Conservation (phyloP, 2,113 vertebrate species). For the Myodes glareolus region DNA sequence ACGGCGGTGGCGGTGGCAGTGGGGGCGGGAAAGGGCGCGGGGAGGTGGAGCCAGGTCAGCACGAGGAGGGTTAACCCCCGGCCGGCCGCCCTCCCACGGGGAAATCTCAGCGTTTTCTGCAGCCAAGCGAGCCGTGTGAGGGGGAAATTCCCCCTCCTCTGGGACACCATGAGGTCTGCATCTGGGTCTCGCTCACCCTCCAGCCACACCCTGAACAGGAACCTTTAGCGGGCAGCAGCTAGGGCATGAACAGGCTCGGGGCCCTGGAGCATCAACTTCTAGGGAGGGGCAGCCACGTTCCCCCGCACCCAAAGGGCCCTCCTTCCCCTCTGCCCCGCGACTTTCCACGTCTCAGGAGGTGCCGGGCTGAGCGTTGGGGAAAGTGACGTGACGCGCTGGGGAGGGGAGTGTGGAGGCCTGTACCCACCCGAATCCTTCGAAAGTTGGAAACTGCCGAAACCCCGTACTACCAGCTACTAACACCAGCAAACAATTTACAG, state of each 20-base stretch:
- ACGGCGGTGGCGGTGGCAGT: neutral
- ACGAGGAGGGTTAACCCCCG: conserved; percentile 67
- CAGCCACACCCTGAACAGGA: conserved; percentile 66
- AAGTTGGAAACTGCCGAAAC: conserved; percentile 53
- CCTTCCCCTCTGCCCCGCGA: neutral
- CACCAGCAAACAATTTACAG: neutral
- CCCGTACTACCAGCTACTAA: neutral
- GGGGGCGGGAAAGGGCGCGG: neutral
- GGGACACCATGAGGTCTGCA: conserved; percentile 79
- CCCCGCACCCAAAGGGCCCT: neutral
- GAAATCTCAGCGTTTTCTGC: conserved; percentile 65
- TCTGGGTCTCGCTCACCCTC: conserved; percentile 33
- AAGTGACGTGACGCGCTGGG: neutral
- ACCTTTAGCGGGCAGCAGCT: neutral
- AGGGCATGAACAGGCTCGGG: neutral
- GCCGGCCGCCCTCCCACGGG: conserved; percentile 2
- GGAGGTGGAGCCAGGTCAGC: conserved; percentile 66
- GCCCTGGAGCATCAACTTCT: neutral
- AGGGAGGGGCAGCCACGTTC: conserved; percentile 5
- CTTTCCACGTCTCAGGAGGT: neutral
- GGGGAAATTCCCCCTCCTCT: conserved; percentile 78
- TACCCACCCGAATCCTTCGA: conserved; percentile 29
- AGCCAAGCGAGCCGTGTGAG: conserved; percentile 59
- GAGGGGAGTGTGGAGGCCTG: neutral
- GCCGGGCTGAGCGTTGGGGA: neutral